These are phyloP conservation scores for Dasypolia templi DNA, from an alignment of 2,888 invertebrate genomes.

Conservation along the genomic window DNA sequence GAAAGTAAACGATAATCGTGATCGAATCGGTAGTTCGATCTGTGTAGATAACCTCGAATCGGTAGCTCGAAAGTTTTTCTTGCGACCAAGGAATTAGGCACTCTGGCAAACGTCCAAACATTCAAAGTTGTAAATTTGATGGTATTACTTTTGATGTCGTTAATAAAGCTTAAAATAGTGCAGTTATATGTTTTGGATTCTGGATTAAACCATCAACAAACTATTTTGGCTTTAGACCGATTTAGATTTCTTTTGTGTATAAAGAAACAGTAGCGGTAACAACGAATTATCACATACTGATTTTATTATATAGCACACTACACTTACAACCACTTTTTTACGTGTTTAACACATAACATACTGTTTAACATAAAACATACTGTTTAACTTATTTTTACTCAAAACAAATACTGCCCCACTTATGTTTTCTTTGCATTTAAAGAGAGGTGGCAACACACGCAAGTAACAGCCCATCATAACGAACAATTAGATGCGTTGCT, in stretches of 20 bases:
- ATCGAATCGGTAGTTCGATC: slow-evolving; percentile 52
- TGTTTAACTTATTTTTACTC: neutral
- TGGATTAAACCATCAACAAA: slow-evolving; percentile 5
- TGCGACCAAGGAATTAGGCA: slow-evolving; percentile 47
- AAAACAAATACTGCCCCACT: neutral
- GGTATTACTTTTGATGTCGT: slow-evolving; percentile 29
- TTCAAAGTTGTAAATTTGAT: slow-evolving; percentile 19
- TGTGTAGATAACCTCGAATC: slow-evolving; percentile 61
- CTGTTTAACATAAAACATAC: too few relatives aligned
- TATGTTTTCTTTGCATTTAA: neutral
- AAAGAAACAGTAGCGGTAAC: neutral
- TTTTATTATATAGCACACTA: too few relatives aligned
- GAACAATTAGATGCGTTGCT: slow-evolving; percentile 37
- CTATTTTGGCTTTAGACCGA: slow-evolving; percentile 2
- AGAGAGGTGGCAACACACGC: neutral
- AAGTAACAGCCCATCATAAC: slow-evolving; percentile 17
- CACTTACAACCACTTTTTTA: too few relatives aligned
- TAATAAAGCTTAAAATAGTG: slow-evolving; percentile 29
- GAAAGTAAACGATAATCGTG: slow-evolving; percentile 79
- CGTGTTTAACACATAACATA: too few relatives aligned
- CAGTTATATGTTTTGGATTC: slow-evolving; percentile 6
- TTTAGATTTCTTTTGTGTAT: neutral
- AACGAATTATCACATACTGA: too few relatives aligned
- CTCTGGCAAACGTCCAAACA: slow-evolving; percentile 42
- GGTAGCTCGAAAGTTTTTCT: slow-evolving; percentile 55